Evolutionary conservation across 2,797 vertebrate species (phyloP).

Genomic region (Avahi laniger): DNA sequence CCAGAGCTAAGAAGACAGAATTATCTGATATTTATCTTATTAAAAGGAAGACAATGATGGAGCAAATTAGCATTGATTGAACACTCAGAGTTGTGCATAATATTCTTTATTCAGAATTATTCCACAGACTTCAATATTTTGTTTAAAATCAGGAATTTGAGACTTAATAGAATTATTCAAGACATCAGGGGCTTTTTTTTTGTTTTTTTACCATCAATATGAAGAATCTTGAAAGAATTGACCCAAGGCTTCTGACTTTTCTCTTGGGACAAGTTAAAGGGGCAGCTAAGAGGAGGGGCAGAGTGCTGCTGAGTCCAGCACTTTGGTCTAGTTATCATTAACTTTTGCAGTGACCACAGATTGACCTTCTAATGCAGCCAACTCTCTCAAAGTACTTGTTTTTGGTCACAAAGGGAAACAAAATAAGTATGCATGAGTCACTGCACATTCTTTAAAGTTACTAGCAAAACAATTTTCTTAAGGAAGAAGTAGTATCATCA

Average conservation of each 20-base stretch:
- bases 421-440: slow-evolving; percentile 60
- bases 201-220: not conserved
- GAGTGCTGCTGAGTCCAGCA: not conserved
- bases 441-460: slow-evolving; percentile 43
- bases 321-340: not conserved
- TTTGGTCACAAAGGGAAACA: slow-evolving; percentile 60
- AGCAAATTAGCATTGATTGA: not conserved
- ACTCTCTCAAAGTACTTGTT: slow-evolving; percentile 57
- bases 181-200: not conserved
- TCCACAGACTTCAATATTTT: not conserved
- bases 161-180: not conserved
- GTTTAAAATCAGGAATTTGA: not conserved
- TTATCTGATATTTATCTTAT: slow-evolving; percentile 17
- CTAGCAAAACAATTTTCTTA: slow-evolving; percentile 53
- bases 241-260: not conserved
- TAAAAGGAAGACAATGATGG: not conserved
- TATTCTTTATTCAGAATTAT: not conserved
- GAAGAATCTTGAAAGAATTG: not conserved
- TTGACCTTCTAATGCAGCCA: slow-evolving; percentile 66
- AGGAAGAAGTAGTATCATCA: not conserved
- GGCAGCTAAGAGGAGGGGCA: too few relatives aligned
- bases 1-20: not conserved
- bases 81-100: not conserved
- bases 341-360: slow-evolving; percentile 57
- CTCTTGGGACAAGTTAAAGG: not conserved